Percentiles rank a stretch among this genome's conserved stretches.
These are phyloP conservation scores for Clavelina lepadiformis DNA, from an alignment of 23 tunicate genomes.

Conservation along the genomic window DNA sequence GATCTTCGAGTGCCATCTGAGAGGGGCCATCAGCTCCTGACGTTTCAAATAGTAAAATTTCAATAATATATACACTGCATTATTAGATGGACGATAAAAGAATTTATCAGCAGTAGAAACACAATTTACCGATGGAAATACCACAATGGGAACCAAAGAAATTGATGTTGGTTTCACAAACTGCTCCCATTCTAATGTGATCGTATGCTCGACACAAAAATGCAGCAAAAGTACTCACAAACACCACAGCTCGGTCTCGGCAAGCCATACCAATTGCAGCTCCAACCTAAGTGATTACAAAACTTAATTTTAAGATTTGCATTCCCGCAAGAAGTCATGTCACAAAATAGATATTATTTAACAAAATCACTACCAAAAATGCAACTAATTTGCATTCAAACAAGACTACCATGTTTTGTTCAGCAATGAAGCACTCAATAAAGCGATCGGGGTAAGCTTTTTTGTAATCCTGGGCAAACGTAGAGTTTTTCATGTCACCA, in stretches of 20 bases:
- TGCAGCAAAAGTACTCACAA: slow-evolving; percentile 91
- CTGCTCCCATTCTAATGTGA: slow-evolving; percentile 98
- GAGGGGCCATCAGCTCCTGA: slow-evolving; percentile 97
- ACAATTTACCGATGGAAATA: slow-evolving; percentile 76
- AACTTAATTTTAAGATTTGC: neutral
- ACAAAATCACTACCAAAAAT: neutral
- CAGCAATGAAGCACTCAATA: slow-evolving; percentile 97
- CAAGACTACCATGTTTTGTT: slow-evolving; percentile 70
- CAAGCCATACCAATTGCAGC: slow-evolving; percentile 88
- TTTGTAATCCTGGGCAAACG: slow-evolving; percentile 87
- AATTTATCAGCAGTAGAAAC: neutral
- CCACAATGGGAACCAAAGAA: slow-evolving; percentile 98
- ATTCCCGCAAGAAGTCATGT: neutral
- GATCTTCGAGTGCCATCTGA: slow-evolving; percentile 97
- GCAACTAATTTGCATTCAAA: neutral
- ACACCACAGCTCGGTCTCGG: slow-evolving; percentile 68
- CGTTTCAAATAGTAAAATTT: neutral
- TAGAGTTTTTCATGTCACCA: slow-evolving; percentile 98
- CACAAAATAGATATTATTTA: neutral
- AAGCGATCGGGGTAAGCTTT: slow-evolving; percentile 87
- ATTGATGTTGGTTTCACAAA: slow-evolving; percentile 90
- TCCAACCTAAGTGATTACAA: slow-evolving; percentile 32
- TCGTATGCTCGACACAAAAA: slow-evolving; percentile 88
- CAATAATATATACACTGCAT: neutral
- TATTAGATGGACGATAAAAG: neutral